Evolutionary conservation across 2,113 vertebrate genomes (phyloP), one percentile per base, ranked within the genome.

Genomic region (Rhynchomys soricoides): DNA sequence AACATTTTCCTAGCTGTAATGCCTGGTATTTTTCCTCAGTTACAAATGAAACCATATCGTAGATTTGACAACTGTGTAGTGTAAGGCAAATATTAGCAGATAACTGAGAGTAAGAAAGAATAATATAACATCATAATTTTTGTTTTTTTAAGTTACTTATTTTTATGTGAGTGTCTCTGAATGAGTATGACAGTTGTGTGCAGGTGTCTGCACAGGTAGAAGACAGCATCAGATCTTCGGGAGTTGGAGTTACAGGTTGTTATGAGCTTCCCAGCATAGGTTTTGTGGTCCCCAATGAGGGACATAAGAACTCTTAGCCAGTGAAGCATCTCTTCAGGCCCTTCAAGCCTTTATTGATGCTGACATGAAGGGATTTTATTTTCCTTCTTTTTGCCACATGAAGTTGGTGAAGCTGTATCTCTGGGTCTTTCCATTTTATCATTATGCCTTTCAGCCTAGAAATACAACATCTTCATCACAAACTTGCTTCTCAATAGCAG

Each of bases 381-480:
- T 81, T 83, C 13, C 21, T 9, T 48, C 7, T 52, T 12, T 64
- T 3, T 85, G 34, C 3, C 55, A 22, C 5, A 21, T 77, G 7
- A 26, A 1, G 2, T 90, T 91, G 21, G 8, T 45, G 8, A 48
- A 22, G 19, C 24, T 62, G 12, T 19, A 0, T 78, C 17, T 55
- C 22, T 21, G 64, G 40, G 37, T 78, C 29, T 22, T 89, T 79
- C 68, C 15, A 52, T 82, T 87, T 77, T 24, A 43, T 26, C 79
- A 71, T 10, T 73, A 1, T 81, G 21, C 26, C 40, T 19, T n/a
- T 4, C 7, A 88, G 45, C 24, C 17, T 81, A 93, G 55, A 90
- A 92, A 71, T 71, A 83, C 29, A 40, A 90, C 94, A 91, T 94
- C n/a, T 77, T 92, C 3, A 21, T 17, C 88, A 10, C n/a, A 79